Conservation (phyloP, 1,140 invertebrate species). For the Pseudomyrmex concolor region DNA sequence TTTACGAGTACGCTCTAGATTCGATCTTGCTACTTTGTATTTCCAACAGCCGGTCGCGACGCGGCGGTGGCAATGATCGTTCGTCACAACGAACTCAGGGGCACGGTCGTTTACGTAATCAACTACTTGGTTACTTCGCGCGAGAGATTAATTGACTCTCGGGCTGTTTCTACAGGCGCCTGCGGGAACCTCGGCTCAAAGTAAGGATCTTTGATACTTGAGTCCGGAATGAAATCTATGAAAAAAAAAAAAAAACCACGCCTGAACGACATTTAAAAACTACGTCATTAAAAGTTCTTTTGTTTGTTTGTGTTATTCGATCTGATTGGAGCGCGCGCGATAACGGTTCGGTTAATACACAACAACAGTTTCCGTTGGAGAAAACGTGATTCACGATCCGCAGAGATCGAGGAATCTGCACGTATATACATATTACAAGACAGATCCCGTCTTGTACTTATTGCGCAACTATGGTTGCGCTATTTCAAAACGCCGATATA, state of each 20-base stretch:
- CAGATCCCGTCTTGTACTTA: slow-evolving; percentile 15
- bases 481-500: slow-evolving; percentile 26
- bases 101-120: not conserved
- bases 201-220: not conserved
- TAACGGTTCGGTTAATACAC: slow-evolving; percentile 43
- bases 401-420: slow-evolving; percentile 27
- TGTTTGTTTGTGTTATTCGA: not conserved
- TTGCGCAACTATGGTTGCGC: slow-evolving; percentile 43
- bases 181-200: not conserved
- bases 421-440: slow-evolving; percentile 2
- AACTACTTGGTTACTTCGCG: not conserved
- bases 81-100: slow-evolving; percentile 14
- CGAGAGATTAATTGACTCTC: slow-evolving; percentile 18
- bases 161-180: too few species aligned
- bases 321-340: slow-evolving; percentile 18
- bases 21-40: slow-evolving; percentile 24
- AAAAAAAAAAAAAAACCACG: too few species aligned
- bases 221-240: too few species aligned
- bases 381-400: slow-evolving; percentile 59
- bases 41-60: slow-evolving; percentile 14
- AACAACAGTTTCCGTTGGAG: slow-evolving; percentile 59
- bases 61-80: slow-evolving; percentile 26
- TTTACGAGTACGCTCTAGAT: slow-evolving; percentile 22
- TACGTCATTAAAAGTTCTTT: too few species aligned
- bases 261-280: not conserved